Evolutionary conservation across 2,888 invertebrate species (phyloP).

Genomic region (Sericinus montela): DNA sequence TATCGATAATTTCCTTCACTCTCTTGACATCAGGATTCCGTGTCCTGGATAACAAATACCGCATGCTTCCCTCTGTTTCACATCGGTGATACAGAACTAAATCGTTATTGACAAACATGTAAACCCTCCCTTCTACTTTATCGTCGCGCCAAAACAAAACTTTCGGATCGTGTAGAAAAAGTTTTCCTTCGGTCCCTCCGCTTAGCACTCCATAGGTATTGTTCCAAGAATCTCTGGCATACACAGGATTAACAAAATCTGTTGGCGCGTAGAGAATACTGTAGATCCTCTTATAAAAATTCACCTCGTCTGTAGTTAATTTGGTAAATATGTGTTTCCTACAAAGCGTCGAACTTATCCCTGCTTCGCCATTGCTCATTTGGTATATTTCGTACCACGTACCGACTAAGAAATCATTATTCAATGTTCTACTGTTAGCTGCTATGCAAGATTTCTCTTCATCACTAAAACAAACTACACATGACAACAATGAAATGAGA

Average conservation of each 20-base stretch:
- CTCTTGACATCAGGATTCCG: neutral
- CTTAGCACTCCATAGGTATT: neutral
- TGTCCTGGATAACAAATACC: conserved; percentile 3
- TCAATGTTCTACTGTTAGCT: neutral
- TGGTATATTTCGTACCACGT: conserved; percentile 14
- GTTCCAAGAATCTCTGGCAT: conserved; percentile 1
- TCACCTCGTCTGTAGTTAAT: neutral
- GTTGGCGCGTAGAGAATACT: neutral
- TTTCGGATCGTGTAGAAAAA: conserved; percentile 10
- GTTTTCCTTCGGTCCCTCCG: conserved; percentile 1
- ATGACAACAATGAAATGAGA: no score
- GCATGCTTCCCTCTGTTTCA: neutral
- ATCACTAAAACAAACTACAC: neutral
- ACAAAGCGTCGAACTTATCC: neutral
- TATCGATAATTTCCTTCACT: conserved; percentile 1
- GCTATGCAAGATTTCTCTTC: neutral
- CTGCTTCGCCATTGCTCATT: neutral
- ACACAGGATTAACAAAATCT: conserved; percentile 6
- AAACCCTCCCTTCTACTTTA: conserved; percentile 10
- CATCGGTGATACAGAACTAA: neutral
- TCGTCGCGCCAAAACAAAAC: neutral
- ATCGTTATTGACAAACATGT: conserved; percentile 1
- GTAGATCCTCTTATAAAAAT: conserved; percentile 1
- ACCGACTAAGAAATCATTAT: conserved; percentile 8
- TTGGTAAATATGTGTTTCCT: conserved; percentile 7